Evolutionary conservation across 2,113 vertebrate genomes (phyloP).

Genomic region (Saguinus imperator): DNA sequence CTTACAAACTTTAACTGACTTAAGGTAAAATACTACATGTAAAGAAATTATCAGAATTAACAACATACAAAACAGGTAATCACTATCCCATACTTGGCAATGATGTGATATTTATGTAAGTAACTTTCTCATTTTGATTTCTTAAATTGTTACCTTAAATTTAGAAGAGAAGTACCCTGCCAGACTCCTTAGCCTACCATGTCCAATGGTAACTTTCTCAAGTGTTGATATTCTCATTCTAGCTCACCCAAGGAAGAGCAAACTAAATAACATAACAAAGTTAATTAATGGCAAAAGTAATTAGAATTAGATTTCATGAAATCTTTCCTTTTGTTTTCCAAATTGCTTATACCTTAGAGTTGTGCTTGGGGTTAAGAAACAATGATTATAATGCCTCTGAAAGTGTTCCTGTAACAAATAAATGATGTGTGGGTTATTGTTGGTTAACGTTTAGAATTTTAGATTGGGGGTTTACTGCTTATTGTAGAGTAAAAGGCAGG

Average conservation of each 20-base stretch:
- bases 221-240: not conserved
- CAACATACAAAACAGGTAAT: not conserved
- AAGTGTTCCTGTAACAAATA: not conserved
- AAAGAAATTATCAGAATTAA: slow-evolving; percentile 19
- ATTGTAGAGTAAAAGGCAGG: not conserved
- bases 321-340: slow-evolving; percentile 18
- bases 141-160: not conserved
- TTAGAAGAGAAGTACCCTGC: not conserved
- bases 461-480: not conserved
- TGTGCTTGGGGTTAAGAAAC: not conserved
- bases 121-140: not conserved
- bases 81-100: not conserved
- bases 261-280: not conserved
- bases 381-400: not conserved
- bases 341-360: not conserved
- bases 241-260: not conserved
- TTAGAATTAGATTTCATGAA: not conserved
- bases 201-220: not conserved
- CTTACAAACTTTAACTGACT: not conserved
- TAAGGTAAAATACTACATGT: not conserved
- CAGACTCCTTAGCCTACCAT: not conserved
- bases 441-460: not conserved
- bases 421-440: not conserved
- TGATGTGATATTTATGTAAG: not conserved
- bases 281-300: not conserved